Evolutionary conservation across 2,797 vertebrate genomes (phyloP), one percentile per base, ranked within the genome.

Genomic region (Myotis vivesi): DNA sequence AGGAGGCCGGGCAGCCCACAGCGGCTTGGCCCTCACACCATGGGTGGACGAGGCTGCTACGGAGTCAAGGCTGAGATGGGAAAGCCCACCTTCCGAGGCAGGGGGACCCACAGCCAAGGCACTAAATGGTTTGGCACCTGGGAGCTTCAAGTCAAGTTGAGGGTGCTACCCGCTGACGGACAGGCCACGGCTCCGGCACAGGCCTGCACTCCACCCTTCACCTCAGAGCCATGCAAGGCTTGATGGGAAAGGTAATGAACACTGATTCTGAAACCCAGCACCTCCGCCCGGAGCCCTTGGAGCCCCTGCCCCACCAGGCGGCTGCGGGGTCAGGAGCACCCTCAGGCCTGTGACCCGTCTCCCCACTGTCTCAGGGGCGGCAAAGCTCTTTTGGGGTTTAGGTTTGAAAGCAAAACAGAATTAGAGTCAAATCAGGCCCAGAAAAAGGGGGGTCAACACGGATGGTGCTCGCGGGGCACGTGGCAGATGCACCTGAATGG

Each of bases 51-150:
- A 72, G 91, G 87, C 46, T 2, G 88, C 83, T 64, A 23, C n/a
- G 76, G 53, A 23, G 36, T 72, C 84, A 82, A 88, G 95, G 91
- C 93, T 92, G 92, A 62, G 92, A 77, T 94, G 89, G 81, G 75
- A 87, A 19, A 17, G 7, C 75, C 85, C 84, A 30, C 84, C 92
- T 80, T 79, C 92, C 87, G 11, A 41, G 93, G 95, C 96, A 94
- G 95, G 92, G 82, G 95, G 90, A 79, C 30, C 77, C 83, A 49
- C 75, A 87, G 94, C 96, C 97, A 97, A 97, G 97, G 97, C 97
- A 97, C 97, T 96, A 91, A 89, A 66, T 92, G 97, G 96, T 97
- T 96, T 97, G 97, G 96, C 97, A 97, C 95, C 96, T 96, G 94
- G 97, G 73, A 96, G 90, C 96, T 94, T 97, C 97, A 97, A 96